Conservation (phyloP, 92 coral and sea anemone genomes). For the Desmophyllum pertusum region DNA sequence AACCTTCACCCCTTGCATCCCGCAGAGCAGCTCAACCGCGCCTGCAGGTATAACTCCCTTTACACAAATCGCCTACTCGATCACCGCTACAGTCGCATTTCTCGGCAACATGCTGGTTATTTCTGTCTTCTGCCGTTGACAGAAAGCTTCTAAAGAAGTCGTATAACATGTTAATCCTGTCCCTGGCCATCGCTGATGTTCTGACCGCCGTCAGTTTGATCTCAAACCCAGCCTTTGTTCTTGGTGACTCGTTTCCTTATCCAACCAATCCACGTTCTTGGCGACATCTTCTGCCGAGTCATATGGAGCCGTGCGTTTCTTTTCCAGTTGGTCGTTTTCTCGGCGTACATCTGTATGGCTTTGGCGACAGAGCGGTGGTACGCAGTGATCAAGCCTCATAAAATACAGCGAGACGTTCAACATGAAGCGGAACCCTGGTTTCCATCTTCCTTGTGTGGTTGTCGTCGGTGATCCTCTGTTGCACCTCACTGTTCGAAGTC, state of each 20-base stretch:
- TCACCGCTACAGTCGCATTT: constrained; percentile 32
- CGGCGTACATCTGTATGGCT: constrained; percentile 71
- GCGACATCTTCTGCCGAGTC: constrained; percentile 69
- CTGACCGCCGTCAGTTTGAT: constrained; percentile 14
- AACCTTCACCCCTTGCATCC: background rate
- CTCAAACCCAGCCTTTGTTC: constrained; percentile 36
- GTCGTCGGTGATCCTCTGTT: constrained; percentile 15
- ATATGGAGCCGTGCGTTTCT: constrained; percentile 70
- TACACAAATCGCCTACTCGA: constrained; percentile 26
- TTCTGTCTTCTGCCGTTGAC: background rate
- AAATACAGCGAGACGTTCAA: constrained; percentile 60
- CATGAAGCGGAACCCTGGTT: constrained; percentile 49
- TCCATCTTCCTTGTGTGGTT: constrained; percentile 70
- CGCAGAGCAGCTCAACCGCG: background rate
- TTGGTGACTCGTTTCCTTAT: constrained; percentile 38
- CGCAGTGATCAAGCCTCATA: constrained; percentile 75
- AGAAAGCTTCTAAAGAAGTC: constrained; percentile 9
- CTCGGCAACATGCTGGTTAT: constrained; percentile 17
- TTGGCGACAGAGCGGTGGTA: constrained; percentile 91
- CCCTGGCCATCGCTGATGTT: constrained; percentile 21
- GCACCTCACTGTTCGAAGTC: constrained; percentile 21
- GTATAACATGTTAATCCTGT: constrained; percentile 22
- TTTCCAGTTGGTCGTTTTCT: constrained; percentile 68
- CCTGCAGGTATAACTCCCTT: constrained; percentile 22
- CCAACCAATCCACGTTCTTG: constrained; percentile 30